These are phyloP conservation scores for Clarias batrachus DNA, from an alignment of 2,113 vertebrate species.

Conservation along the genomic window DNA sequence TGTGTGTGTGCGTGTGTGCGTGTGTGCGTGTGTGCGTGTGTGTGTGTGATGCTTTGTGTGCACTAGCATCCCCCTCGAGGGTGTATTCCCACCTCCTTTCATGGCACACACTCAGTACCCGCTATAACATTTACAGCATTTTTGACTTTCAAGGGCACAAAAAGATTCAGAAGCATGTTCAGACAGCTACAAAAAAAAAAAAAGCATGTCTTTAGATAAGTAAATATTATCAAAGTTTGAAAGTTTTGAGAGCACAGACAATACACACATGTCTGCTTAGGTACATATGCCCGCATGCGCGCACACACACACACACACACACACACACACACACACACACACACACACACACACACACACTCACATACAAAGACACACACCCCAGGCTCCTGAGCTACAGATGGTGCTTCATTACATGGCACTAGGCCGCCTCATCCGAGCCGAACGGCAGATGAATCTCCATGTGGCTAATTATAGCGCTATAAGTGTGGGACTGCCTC, in stretches of 20 bases:
- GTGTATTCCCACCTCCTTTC: not conserved
- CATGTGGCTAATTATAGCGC: slow-evolving; percentile 48
- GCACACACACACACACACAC: not conserved
- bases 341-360: slow-evolving; percentile 20
- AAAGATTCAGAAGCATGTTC: not conserved
- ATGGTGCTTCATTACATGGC: slow-evolving; percentile 68
- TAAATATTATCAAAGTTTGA: not conserved
- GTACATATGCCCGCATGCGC: not conserved
- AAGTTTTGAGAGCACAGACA: not conserved
- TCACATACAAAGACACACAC: slow-evolving; percentile 29
- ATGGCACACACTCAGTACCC: not conserved
- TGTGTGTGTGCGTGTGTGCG: not conserved
- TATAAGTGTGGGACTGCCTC: slow-evolving; percentile 31
- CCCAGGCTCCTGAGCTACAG: slow-evolving; percentile 59
- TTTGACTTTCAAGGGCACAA: not conserved
- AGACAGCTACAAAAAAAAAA: not conserved
- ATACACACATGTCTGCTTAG: not conserved
- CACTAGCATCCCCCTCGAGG: not conserved
- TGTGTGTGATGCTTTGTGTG: not conserved
- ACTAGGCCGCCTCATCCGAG: slow-evolving; percentile 61
- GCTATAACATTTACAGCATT: too few relatives aligned
- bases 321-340: slow-evolving; percentile 24
- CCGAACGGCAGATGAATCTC: slow-evolving; percentile 47
- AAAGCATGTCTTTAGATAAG: not conserved
- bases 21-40: not conserved